phyloP scores from a whole-genome alignment of 2,888 invertebrate species.

The Sesia apiformis region DNA sequence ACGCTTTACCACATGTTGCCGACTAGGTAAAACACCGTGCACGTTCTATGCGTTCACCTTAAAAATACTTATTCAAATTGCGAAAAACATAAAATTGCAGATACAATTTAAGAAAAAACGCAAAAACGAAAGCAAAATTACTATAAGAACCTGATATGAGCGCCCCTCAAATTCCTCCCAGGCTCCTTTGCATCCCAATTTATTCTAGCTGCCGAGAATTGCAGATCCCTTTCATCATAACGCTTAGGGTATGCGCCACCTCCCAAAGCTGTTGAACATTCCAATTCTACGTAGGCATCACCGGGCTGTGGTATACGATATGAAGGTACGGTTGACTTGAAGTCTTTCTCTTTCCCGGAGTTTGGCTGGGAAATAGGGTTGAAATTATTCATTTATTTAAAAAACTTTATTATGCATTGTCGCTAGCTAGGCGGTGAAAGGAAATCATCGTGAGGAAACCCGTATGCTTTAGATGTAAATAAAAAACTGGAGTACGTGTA shows the following conservation, averaged over 20 bases:
- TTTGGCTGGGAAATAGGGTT: constrained; percentile 11
- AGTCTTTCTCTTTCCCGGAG: constrained; percentile 30
- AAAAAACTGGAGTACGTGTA: too few species aligned
- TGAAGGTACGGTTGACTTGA: constrained; percentile 9
- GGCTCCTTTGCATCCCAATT: constrained; percentile 40
- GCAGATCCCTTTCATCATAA: constrained; percentile 41
- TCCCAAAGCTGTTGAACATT: constrained; percentile 34
- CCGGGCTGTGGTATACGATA: constrained; percentile 26
- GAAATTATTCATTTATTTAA: not conserved
- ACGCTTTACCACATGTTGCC: too few species aligned
- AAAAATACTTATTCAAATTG: too few species aligned
- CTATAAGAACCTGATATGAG: constrained; percentile 33
- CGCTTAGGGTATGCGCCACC: constrained; percentile 33
- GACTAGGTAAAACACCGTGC: too few species aligned
- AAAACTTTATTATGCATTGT: not conserved
- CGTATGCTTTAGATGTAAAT: too few species aligned
- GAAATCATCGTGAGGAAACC: too few species aligned
- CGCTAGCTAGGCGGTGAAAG: not conserved
- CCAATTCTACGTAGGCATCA: constrained; percentile 49
- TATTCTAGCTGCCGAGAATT: constrained; percentile 28
- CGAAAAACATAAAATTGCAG: too few species aligned
- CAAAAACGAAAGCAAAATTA: too few species aligned
- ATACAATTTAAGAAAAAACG: too few species aligned
- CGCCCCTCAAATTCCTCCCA: constrained; percentile 42
- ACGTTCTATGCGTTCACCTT: too few species aligned